Conservation (phyloP, 1,140 invertebrate genomes). For the Drosophila pseudoobscura region DNA sequence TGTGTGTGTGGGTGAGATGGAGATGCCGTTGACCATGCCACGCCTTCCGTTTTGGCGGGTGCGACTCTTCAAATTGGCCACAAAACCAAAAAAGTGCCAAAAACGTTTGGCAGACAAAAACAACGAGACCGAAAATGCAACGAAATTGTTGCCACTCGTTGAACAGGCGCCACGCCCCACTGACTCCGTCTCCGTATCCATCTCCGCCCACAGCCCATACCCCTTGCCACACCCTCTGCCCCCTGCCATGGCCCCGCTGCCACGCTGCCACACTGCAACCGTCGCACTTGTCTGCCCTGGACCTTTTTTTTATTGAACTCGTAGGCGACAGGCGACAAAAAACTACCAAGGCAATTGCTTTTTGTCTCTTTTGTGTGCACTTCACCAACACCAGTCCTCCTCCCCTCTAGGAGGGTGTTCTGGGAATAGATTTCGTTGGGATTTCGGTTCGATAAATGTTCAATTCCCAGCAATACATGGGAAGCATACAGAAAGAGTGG, state of each 20-base stretch:
- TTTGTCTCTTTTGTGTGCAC: conserved; percentile 20
- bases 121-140: conserved; percentile 33
- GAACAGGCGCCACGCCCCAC: conserved; percentile 52
- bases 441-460: neutral
- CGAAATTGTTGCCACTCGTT: conserved; percentile 75
- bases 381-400: too few relatives aligned
- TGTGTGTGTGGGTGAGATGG: neutral
- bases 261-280: neutral
- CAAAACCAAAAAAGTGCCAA: conserved; percentile 72
- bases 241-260: conserved; percentile 1
- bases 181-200: conserved; percentile 10
- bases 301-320: conserved; percentile 56
- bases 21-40: conserved; percentile 46
- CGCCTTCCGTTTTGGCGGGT: conserved; percentile 19
- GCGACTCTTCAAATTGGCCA: conserved; percentile 68
- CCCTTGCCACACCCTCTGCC: conserved; percentile 19
- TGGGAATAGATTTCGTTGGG: neutral
- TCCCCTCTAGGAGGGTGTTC: too few relatives aligned
- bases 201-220: neutral
- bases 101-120: conserved; percentile 57
- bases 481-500: too few relatives aligned
- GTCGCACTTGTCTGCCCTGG: too few relatives aligned
- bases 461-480: too few relatives aligned
- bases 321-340: conserved; percentile 45
- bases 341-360: conserved; percentile 42